Evolutionary conservation across 2,888 invertebrate species (phyloP).

Genomic region (Aradus depressus): DNA sequence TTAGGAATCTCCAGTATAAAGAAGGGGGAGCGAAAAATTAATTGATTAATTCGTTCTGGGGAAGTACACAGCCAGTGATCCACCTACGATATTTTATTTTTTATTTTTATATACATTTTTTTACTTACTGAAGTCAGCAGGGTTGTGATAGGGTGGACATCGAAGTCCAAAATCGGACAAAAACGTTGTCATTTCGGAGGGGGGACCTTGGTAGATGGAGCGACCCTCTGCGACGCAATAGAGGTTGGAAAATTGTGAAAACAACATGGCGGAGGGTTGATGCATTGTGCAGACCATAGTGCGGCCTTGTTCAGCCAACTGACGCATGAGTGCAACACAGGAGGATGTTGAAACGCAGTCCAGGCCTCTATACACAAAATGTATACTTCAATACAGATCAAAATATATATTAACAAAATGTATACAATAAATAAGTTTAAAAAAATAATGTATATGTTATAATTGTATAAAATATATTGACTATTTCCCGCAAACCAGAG

Average conservation of each 20-base stretch:
- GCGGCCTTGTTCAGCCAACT: conserved; percentile 70
- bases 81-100: too few species aligned
- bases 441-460: too few species aligned
- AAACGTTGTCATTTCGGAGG: conserved; percentile 62
- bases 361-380: conserved; percentile 71
- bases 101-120: too few species aligned
- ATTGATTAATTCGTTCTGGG: too few species aligned
- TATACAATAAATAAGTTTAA: too few species aligned
- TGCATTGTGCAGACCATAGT: conserved; percentile 89
- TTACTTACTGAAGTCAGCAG: conserved; percentile 86
- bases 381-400: too few species aligned
- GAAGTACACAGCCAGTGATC: too few species aligned
- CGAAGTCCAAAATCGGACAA: conserved; percentile 58
- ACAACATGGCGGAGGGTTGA: conserved; percentile 83
- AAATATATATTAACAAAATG: too few species aligned
- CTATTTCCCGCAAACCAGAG: too few species aligned
- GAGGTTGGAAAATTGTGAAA: conserved; percentile 84
- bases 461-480: too few species aligned
- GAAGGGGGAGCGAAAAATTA: too few species aligned
- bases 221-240: conserved; percentile 73
- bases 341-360: conserved; percentile 82
- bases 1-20: too few species aligned
- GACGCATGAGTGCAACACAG: conserved; percentile 66
- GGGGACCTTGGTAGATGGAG: conserved; percentile 74
- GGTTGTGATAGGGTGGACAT: conserved; percentile 90